Base-by-base conservation (phyloP, 2,888 invertebrate species). In the Petrolisthes manimaculis region DNA sequence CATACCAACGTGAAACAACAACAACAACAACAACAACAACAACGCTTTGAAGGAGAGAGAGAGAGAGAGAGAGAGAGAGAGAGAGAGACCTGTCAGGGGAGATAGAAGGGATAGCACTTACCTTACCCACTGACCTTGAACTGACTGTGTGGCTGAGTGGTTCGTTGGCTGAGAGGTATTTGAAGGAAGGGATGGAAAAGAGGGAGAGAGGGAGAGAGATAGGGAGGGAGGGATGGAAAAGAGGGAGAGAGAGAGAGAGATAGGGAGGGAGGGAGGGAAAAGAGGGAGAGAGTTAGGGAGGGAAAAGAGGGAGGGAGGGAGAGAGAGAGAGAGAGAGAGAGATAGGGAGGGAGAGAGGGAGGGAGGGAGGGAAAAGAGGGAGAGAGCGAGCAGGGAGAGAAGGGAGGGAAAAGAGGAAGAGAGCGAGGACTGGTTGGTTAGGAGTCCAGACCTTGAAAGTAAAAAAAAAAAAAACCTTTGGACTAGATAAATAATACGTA, bases 141-240 rank as follows among this genome's bases (percentile, higher is more conserved):
- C 37, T 37, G 37, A 37, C 37, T 37, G 18, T 8, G 24, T 21
- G 37, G 54, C 37, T n/a, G 21, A 69, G 67, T n/a, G 9, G 69
- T 18, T 53, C 14, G 69, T 18, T 54, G 51, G 54, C 21, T 21
- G n/a, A 54, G 61, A 53, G 51, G 56, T 1, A 74, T 3, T 24
- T 4, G 37, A 6, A 55, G n/a, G 12, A 4, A 51, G n/a, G 51
- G 75, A 74, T 53, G 5, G 51, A 71, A 6, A 54, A 3, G 83
- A 83, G 83, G 51, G 74, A 83, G 74, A 5, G 53, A 14, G 53
- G 21, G 75, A 74, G 21, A 83, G 69, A 69, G 77, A 53, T 3
- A 21, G 75, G 78, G 67, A 61, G 69, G 24, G 0, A 55, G 56
- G 12, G 81, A 55, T 54, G 12, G 56, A 55, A n/a, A 55, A 55